These are phyloP conservation scores for Phenacoccus solenopsis DNA, from an alignment of 1,140 invertebrate genomes.

Conservation along the genomic window DNA sequence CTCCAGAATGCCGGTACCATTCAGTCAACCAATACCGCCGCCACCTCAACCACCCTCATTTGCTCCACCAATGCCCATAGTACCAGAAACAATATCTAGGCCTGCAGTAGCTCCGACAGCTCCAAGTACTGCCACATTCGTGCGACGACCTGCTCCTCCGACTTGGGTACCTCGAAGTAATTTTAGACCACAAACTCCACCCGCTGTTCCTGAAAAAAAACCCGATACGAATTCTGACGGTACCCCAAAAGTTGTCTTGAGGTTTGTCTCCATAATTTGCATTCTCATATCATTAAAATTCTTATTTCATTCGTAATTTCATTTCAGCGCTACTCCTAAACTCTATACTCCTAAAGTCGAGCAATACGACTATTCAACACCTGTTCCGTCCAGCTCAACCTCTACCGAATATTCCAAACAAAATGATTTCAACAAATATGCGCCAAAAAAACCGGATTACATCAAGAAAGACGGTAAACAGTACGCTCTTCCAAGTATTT, in stretches of 20 bases:
- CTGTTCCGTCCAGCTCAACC: slow-evolving; percentile 18
- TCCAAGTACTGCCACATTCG: neutral
- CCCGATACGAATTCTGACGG: neutral
- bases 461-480: slow-evolving; percentile 36
- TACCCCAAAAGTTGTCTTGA: neutral
- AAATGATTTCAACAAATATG: slow-evolving; percentile 24
- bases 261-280: neutral
- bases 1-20: slow-evolving; percentile 37
- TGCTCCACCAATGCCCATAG: neutral
- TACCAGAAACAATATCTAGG: neutral
- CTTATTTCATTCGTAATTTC: slow-evolving; percentile 12
- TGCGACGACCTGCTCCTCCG: neutral
- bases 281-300: neutral
- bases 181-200: neutral
- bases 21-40: slow-evolving; percentile 36
- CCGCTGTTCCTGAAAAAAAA: neutral
- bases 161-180: neutral
- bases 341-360: slow-evolving; percentile 28
- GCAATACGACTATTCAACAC: slow-evolving; percentile 20
- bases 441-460: slow-evolving; percentile 26
- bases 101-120: neutral
- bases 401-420: slow-evolving; percentile 22
- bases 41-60: slow-evolving; percentile 17
- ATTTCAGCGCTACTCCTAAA: slow-evolving; percentile 30
- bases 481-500: slow-evolving; percentile 31